Base-by-base conservation (phyloP, 1,140 invertebrate genomes). In the Macrotrachela quadricornifera region DNA sequence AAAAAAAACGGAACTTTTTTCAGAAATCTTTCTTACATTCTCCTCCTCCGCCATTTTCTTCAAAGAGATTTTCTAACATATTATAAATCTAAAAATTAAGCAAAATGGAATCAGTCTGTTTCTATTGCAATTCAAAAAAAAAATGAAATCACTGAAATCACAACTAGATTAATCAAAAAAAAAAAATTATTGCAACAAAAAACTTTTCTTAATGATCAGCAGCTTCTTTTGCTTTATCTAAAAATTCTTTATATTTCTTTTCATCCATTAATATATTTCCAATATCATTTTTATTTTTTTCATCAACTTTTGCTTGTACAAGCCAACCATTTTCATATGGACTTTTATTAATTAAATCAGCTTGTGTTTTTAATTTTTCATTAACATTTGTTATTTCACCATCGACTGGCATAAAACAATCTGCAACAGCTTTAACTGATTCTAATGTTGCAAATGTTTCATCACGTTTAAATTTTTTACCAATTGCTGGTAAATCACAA, bases 211-310 rank as follows among this genome's bases (percentile, higher is more conserved):
- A n/a, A n/a, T n/a, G n/a, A n/a, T n/a, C n/a, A n/a, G n/a, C n/a
- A n/a, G n/a, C n/a, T n/a, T n/a, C n/a, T n/a, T n/a, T n/a, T n/a
- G n/a, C n/a, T n/a, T n/a, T n/a, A n/a, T n/a, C n/a, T n/a, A n/a
- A n/a, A n/a, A n/a, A 54, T 45, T 54, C 52, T 46, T 54, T 46
- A 42, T 54, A 54, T 54, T 54, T 45, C 8, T 36, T 44, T 21
- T 54, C 39, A 17, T 54, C 46, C 52, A 54, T 54, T 9, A 54
- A 18, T 13, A n/a, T 49, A 16, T 48, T 17, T 2, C 42, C 17
- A 21, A 48, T 38, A 49, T 10, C 9, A 12, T n/a, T 17, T 9
- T 54, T 54, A 11, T 18, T 13, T 16, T 48, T 1, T 39, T 54
- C 41, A 6, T n/a, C n/a, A n/a, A n/a, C n/a, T n/a, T n/a, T n/a